Conservation (phyloP, 2,113 vertebrate species). For the Eidolon helvum region DNA sequence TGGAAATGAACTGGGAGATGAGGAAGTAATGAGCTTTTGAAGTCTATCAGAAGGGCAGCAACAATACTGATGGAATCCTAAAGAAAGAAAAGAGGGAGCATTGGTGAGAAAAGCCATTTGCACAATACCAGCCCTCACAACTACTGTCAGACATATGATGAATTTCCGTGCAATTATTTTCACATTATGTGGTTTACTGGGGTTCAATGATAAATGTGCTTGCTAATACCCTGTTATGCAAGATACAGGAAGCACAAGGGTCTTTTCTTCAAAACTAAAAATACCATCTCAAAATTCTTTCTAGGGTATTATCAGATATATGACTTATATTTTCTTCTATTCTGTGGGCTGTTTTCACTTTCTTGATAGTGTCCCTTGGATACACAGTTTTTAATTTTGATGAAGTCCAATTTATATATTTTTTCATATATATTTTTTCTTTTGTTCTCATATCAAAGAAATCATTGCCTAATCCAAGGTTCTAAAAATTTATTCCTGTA, state of each 20-base stretch:
- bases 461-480: neutral
- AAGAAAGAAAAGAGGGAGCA: conserved; percentile 9
- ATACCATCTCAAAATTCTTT: conserved; percentile 19
- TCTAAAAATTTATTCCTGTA: neutral
- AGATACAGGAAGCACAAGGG: neutral
- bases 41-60: conserved; percentile 90
- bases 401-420: neutral
- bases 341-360: neutral
- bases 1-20: conserved; percentile 92
- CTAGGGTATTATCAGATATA: neutral
- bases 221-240: neutral
- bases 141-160: neutral
- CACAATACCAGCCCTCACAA: neutral
- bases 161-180: neutral
- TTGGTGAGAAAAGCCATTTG: neutral
- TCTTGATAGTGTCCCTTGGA: neutral
- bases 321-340: neutral
- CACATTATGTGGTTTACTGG: neutral
- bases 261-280: conserved; percentile 14
- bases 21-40: conserved; percentile 87
- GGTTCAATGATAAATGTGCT: neutral
- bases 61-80: conserved; percentile 90
- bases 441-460: neutral
- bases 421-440: neutral
- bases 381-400: neutral